Evolutionary conservation across 2,797 vertebrate species (phyloP), one percentile per base, ranked within the genome.

Genomic region (Tadarida brasiliensis): DNA sequence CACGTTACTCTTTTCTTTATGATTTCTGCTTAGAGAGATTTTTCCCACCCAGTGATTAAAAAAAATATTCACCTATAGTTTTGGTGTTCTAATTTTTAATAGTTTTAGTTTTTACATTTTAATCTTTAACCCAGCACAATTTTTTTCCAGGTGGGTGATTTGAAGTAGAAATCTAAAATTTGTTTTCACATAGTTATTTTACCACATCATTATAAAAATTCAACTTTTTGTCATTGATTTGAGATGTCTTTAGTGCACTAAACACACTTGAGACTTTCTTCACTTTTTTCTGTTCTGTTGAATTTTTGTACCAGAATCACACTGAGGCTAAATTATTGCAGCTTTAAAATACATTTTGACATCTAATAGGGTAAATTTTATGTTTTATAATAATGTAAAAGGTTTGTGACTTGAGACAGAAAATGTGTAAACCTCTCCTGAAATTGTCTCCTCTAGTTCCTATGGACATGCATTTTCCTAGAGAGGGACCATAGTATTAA

Each of bases 21-120:
- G 71, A 24, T 54, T 90, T 90, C 76, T 94, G 44, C 39, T 54
- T 87, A 71, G 22, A 94, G 88, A 56, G 33, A n/a, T 71, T 44
- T 80, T 83, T 90, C 20, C 28, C 24, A 80, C 59, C 20, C 15
- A 54, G 17, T 51, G 39, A 83, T 2, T 68, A 24, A 84, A 87
- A 78, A 65, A 28, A 39, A 57, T 35, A 70, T 26, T 82, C 3
- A 67, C 44, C 26, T 80, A 19, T 54, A 44, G 35, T 57, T 78
- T 87, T 87, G 10, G 51, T 76, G 35, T 85, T 76, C 44, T 76
- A 70, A 30, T 84, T 12, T 92, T 87, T 57, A 73, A 77, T 74
- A 35, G 44, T 87, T 84, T 70, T 83, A 61, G 8, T 76, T 78
- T 94, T 93, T 70, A 87, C 26, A 74, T 56, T 82, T 90, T 57